Percentiles rank a stretch among this genome's conserved stretches.
These are phyloP conservation scores for Okapia johnstoni DNA, from an alignment of 2,113 vertebrate species.

Conservation along the genomic window DNA sequence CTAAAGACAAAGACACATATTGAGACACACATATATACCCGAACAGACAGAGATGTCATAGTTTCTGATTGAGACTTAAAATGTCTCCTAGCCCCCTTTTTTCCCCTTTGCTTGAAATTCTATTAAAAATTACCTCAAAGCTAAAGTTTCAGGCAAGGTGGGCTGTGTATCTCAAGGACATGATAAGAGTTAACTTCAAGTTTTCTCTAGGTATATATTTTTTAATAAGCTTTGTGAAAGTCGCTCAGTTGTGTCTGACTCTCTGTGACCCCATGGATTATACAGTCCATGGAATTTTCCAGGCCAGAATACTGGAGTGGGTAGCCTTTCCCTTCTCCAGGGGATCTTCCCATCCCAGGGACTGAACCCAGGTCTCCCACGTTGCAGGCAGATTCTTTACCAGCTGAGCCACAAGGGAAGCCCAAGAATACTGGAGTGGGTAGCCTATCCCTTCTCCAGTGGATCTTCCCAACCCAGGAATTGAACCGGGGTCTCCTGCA, in stretches of 20 bases:
- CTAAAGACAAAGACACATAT: neutral
- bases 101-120: neutral
- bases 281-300: neutral
- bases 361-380: neutral
- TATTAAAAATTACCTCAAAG: neutral
- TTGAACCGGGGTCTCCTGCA: neutral
- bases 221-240: neutral
- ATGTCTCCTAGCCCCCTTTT: neutral
- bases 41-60: neutral
- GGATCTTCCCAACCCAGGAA: neutral
- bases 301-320: neutral
- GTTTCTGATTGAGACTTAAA: neutral
- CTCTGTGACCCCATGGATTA: neutral
- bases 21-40: neutral
- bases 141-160: neutral
- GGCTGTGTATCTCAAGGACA: neutral
- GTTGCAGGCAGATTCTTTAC: neutral
- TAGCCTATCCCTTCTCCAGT: neutral
- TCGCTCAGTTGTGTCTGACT: neutral
- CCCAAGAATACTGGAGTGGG: neutral
- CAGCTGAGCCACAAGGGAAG: neutral
- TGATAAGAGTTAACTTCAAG: neutral
- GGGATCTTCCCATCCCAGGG: neutral
- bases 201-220: neutral
- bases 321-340: neutral